Conservation (phyloP, 1,140 invertebrate species). For the Solenopsis fugax region DNA sequence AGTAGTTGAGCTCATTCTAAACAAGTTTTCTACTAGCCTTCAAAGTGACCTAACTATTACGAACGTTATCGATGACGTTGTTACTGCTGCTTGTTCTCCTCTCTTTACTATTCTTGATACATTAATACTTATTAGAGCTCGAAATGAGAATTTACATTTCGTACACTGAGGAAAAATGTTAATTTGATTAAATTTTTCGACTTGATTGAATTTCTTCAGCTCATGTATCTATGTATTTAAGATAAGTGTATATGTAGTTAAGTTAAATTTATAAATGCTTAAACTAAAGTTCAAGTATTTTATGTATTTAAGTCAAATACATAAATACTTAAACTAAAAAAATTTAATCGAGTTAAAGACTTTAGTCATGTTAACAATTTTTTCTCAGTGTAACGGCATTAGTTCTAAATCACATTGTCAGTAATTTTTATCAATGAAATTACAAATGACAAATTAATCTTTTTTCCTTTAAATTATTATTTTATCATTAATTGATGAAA, state of each 20-base stretch:
- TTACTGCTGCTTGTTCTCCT: slow-evolving; percentile 35
- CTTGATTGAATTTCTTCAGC: too few relatives aligned
- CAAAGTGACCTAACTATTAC: slow-evolving; percentile 51
- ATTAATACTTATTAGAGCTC: not conserved
- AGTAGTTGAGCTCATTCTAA: slow-evolving; percentile 62
- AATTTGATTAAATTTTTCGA: too few relatives aligned
- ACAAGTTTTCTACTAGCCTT: slow-evolving; percentile 66
- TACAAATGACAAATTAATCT: not conserved
- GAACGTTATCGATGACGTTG: slow-evolving; percentile 12
- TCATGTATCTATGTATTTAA: too few relatives aligned
- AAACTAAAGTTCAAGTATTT: too few relatives aligned
- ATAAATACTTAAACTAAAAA: too few relatives aligned
- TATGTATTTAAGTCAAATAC: too few relatives aligned
- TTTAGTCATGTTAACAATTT: too few relatives aligned
- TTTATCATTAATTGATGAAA: not conserved
- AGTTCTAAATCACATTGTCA: not conserved
- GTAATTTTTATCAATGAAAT: not conserved
- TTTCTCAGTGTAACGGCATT: too few relatives aligned
- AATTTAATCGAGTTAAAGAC: too few relatives aligned
- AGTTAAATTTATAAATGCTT: too few relatives aligned
- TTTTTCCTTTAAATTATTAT: slow-evolving; percentile 22
- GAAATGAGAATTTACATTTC: slow-evolving; percentile 29
- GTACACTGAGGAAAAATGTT: not conserved
- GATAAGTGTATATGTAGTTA: too few relatives aligned
- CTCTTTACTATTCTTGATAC: slow-evolving; percentile 10